Base-by-base conservation (phyloP, 2,888 invertebrate genomes). In the Himalopsyche tibetana region DNA sequence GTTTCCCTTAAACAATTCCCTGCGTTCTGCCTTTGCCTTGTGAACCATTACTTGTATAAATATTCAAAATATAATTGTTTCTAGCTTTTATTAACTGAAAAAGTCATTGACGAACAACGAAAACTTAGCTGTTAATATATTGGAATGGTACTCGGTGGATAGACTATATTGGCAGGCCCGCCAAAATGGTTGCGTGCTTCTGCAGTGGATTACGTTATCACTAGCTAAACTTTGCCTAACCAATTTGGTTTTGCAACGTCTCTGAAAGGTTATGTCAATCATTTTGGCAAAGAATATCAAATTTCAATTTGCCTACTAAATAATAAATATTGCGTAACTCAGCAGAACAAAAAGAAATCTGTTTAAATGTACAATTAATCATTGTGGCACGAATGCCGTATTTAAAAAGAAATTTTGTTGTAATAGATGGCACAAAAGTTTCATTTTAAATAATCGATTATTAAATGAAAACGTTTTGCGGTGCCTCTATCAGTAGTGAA, bases 161-260 rank as follows among this genome's bases (percentile, higher is more conserved):
- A 51, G 51, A 15, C 51, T 51, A 15, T 2, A 0, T 51, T 51
- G 51, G 51, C 0, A 8, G 51, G 15, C 51, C 15, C 2, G 45
- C 15, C 15, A 15, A 15, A 51, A 51, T 3, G 51, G 51, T 51
- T 51, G 51, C 3, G 51, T 15, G 15, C 15, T 2, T 51, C 12
- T 15, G 51, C 51, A 51, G 5, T 51, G 51, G 51, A 51, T 51
- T 51, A 51, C 36, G 19, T 12, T 36, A 74, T 36, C 74, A 36
- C 36, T 74, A 38, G 15, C 36, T 74, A 36, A 36, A 74, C 28
- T 74, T 38, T 38, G 74, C 36, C 28, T 36, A 36, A 36, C 12
- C 74, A 74, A 74, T 74, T 74, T 74, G 38, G 74, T 74, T 69
- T 74, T 74, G 74, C 74, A 74, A 74, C 38, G 74, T 74, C 38